Evolutionary conservation across 2,888 invertebrate genomes (phyloP).

Genomic region (Kuschelorhynchus macadamiae): DNA sequence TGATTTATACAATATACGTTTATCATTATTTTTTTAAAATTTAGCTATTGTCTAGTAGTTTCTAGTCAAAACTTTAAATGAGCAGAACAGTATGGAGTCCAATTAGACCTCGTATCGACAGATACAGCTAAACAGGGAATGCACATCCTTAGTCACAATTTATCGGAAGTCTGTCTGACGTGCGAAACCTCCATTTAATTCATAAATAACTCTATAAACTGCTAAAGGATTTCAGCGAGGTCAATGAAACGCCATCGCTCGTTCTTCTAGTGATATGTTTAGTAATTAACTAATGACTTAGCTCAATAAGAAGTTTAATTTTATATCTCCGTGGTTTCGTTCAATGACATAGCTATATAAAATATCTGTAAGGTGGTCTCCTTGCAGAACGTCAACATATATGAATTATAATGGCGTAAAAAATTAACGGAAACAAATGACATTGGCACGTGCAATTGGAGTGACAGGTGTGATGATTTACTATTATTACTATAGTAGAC

Average conservation of each 20-base stretch:
- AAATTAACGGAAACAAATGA: not conserved
- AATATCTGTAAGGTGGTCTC: conserved; percentile 5
- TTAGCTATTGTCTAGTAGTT: too few relatives aligned
- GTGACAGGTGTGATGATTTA: not conserved
- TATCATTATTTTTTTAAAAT: too few relatives aligned
- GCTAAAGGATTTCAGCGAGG: conserved; percentile 31
- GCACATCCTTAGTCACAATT: not conserved
- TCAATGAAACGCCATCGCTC: conserved; percentile 25
- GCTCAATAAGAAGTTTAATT: conserved; percentile 19
- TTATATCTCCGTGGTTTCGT: not conserved
- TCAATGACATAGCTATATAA: not conserved
- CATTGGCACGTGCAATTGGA: not conserved
- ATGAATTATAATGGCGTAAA: not conserved
- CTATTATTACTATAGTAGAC: too few relatives aligned
- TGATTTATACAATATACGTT: too few relatives aligned
- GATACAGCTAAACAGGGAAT: too few relatives aligned
- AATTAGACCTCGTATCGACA: too few relatives aligned
- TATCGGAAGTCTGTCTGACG: not conserved
- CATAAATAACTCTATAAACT: conserved; percentile 35
- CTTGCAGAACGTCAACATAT: not conserved
- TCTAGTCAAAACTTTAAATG: too few relatives aligned
- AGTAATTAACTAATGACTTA: conserved; percentile 22
- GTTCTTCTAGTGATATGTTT: conserved; percentile 25
- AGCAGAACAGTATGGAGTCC: too few relatives aligned
- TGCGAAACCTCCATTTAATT: conserved; percentile 28